phyloP scores from a whole-genome alignment of 2,113 vertebrate species.

The Axis porcinus region DNA sequence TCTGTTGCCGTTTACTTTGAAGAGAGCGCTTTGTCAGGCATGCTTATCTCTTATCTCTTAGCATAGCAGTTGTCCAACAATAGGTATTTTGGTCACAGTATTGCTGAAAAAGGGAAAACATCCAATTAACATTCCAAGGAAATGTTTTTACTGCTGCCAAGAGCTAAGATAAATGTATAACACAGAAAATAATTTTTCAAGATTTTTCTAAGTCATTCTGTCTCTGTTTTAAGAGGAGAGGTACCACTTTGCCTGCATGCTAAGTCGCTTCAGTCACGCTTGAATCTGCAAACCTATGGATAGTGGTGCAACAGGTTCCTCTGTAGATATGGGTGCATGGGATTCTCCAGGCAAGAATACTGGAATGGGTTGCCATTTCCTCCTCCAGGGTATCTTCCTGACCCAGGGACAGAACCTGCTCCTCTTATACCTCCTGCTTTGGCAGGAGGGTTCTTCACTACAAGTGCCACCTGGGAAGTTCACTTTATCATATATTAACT shows the following conservation, averaged over 20 bases:
- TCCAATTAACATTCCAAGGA: conserved; percentile 38
- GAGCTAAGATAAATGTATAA: neutral
- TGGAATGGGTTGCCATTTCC: neutral
- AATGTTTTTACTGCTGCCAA: neutral
- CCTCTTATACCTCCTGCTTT: neutral
- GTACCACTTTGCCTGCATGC: neutral
- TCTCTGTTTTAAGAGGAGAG: neutral
- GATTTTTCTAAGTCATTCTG: neutral
- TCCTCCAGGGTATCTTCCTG: neutral
- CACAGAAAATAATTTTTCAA: conserved; percentile 25
- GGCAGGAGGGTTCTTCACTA: neutral
- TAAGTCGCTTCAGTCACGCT: neutral
- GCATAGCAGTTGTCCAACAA: neutral
- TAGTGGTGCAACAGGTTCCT: neutral
- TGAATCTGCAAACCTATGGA: neutral
- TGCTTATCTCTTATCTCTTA: neutral
- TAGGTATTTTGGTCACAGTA: neutral
- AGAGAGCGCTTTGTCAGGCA: neutral
- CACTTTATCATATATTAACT: conserved; percentile 18
- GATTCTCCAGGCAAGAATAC: neutral
- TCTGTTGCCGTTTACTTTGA: neutral
- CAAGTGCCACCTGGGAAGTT: neutral
- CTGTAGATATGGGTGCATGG: neutral
- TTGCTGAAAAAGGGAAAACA: neutral
- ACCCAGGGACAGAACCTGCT: neutral